phyloP scores from a whole-genome alignment of 2,797 vertebrate genomes.

The Gymnothorax javanicus region DNA sequence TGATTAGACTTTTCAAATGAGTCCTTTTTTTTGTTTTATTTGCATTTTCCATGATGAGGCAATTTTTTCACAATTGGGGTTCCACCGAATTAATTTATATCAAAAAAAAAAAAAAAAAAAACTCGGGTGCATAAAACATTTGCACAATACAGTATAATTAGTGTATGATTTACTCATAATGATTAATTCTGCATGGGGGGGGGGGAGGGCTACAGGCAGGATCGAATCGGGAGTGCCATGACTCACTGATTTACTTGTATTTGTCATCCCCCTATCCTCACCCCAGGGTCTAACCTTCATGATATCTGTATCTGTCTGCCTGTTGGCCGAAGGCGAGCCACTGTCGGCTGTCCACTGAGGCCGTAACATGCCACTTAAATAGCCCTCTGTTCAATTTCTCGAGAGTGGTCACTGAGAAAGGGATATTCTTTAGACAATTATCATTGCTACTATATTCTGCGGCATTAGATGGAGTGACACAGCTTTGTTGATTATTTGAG shows the following conservation, averaged over 20 bases:
- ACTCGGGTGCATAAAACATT: too few species aligned
- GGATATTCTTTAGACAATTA: not conserved
- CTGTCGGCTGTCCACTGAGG: not conserved
- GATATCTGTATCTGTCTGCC: not conserved
- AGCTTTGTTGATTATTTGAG: not conserved
- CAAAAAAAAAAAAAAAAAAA: too few species aligned
- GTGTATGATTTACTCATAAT: not conserved
- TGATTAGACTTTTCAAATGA: too few species aligned
- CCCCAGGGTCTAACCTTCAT: not conserved
- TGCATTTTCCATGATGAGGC: too few species aligned
- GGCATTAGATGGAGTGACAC: not conserved
- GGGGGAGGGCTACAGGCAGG: not conserved
- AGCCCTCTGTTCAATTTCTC: too few species aligned
- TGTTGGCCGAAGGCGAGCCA: conserved; percentile 30
- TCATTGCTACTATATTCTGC: not conserved
- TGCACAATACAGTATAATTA: too few species aligned
- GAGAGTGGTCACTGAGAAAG: not conserved
- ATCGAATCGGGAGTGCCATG: not conserved
- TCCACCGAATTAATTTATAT: too few species aligned
- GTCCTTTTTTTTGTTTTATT: too few species aligned
- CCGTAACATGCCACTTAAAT: not conserved
- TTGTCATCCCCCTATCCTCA: not conserved
- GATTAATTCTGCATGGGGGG: too few species aligned
- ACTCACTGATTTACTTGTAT: not conserved
- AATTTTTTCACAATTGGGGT: too few species aligned